Percentiles rank a stretch among this genome's conserved stretches.
phyloP scores from a whole-genome alignment of 2,888 invertebrate genomes.

The Cistogaster globosa region DNA sequence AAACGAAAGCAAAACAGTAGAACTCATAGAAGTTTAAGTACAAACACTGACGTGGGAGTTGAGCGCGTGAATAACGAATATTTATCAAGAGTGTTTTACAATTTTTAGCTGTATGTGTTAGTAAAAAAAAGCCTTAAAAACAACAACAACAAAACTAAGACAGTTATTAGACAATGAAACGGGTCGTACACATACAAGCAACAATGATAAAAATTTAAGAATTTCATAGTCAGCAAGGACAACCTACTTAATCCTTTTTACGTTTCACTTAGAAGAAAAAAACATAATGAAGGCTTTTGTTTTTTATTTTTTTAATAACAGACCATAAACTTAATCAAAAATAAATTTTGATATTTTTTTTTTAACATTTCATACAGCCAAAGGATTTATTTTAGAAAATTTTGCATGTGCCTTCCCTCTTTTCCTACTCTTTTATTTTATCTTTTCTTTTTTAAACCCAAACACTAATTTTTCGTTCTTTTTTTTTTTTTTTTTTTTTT shows the following conservation, averaged over 20 bases:
- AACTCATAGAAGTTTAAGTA: conserved; percentile 15
- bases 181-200: conserved; percentile 37
- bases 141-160: conserved; percentile 28
- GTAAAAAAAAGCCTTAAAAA: background rate
- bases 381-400: conserved; percentile 61
- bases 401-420: conserved; percentile 36
- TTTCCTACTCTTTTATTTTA: conserved; percentile 2
- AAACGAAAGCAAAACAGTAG: background rate
- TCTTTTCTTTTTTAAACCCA: conserved; percentile 13
- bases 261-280: background rate
- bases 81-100: background rate
- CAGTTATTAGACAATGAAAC: conserved; percentile 65
- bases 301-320: conserved; percentile 16
- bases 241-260: conserved; percentile 64
- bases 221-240: conserved; percentile 41
- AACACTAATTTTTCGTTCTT: conserved; percentile 38
- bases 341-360: conserved; percentile 55
- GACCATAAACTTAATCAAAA: conserved; percentile 67
- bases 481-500: background rate
- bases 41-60: background rate
- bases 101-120: background rate
- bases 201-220: conserved; percentile 15
- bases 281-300: conserved; percentile 13
- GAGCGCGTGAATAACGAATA: background rate
- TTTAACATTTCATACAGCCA: background rate